phyloP scores from a whole-genome alignment of 2,888 invertebrate genomes.

The Drosophila prostipennis region DNA sequence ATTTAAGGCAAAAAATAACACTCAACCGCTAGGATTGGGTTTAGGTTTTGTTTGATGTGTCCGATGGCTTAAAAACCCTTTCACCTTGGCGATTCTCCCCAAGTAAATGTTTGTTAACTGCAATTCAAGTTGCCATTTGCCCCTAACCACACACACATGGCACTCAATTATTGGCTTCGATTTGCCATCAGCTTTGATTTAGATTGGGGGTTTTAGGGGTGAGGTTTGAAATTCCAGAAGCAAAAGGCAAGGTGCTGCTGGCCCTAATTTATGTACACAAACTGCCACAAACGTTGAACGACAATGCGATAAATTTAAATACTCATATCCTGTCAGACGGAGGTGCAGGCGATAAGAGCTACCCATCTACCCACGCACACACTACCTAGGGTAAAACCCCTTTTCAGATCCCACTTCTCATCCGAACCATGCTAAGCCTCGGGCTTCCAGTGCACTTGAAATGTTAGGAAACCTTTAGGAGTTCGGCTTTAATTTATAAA shows the following conservation, averaged over 20 bases:
- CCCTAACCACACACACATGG: constrained; percentile 22
- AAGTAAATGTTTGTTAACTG: constrained; percentile 38
- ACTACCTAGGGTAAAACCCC: neutral
- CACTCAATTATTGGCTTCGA: constrained; percentile 48
- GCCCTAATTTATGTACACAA: constrained; percentile 70
- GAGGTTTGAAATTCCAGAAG: constrained; percentile 2
- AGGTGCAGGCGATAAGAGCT: constrained; percentile 49
- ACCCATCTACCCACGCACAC: constrained; percentile 6
- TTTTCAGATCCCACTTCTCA: too few relatives aligned
- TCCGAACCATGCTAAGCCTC: neutral
- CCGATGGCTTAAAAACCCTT: constrained; percentile 26
- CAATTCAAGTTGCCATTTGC: constrained; percentile 22
- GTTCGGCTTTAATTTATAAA: too few relatives aligned
- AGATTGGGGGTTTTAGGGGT: neutral
- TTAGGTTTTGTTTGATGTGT: constrained; percentile 55
- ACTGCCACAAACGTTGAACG: constrained; percentile 48
- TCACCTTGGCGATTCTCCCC: constrained; percentile 9
- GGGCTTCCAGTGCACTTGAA: constrained; percentile 6
- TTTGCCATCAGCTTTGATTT: constrained; percentile 27
- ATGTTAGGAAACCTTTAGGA: neutral
- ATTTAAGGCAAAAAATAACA: constrained; percentile 48
- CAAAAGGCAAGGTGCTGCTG: constrained; percentile 1
- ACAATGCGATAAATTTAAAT: constrained; percentile 71
- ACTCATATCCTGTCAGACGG: constrained; percentile 66
- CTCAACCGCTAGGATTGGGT: constrained; percentile 4